Base-by-base conservation (phyloP, 2,888 invertebrate genomes). In the Athalia rosae region DNA sequence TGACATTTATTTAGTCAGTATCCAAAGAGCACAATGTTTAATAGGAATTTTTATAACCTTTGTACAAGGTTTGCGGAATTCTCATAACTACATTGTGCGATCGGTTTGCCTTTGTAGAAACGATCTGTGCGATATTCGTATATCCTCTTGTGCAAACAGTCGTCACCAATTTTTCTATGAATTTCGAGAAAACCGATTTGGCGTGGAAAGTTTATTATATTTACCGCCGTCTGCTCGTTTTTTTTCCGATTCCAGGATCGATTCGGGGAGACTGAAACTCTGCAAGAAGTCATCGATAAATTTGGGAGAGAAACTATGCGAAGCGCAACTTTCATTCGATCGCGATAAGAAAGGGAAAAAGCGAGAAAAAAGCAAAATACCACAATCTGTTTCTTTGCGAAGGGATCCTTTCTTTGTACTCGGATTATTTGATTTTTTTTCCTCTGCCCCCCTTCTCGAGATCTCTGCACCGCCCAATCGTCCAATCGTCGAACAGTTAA, bases 401-500 rank as follows among this genome's bases (percentile, higher is more conserved):
- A 56, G 58, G 5, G 45, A 15, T 8, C 5, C 4, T 58, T 47
- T 56, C 45, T 41, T 56, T 67, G 28, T 28, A 28, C 28, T 28
- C 28, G 28, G 28, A 28, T 15, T 28, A 11, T 47, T 58, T 56
- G 58, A 58, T 71, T 58, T 71, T 58, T 71, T 11, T 58, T 58
- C 28, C 45, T 53, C n/a, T n/a, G 53, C 4, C 7, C 53, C 53
- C n/a, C n/a, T n/a, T n/a, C 58, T 71, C 15, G 13, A 45, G 71
- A 71, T 41, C 58, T 3, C 41, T 5, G 15, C 3, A 4, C 53
- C 53, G 53, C 9, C n/a, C 9, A n/a, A 45, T 43, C 58, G 45
- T 43, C 58, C 45, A 45, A 71, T 15, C 45, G 50, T 9, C 71
- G 56, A 71, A 71, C 56, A 58, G 71, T 71, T 71, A 71, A 71